A percentile compares a stretch with the other conserved stretches of the same genome.
Evolutionary conservation across 2,888 invertebrate species (phyloP).

Genomic region (Homarus gammarus): DNA sequence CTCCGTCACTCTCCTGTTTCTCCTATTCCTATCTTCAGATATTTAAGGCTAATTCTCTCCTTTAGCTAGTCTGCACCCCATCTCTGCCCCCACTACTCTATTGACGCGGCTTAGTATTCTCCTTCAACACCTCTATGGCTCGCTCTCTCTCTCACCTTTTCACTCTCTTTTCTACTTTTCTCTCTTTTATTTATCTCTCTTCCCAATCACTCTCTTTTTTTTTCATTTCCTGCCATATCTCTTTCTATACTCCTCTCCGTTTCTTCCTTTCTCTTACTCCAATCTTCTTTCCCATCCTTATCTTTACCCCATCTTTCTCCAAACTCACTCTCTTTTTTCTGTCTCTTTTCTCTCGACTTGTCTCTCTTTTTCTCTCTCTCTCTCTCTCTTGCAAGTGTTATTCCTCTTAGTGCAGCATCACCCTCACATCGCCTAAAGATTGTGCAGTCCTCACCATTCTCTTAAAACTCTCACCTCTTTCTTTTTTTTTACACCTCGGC

Average conservation of each 20-base stretch:
- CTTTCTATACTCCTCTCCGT: too few species aligned
- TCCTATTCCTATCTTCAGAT: neutral
- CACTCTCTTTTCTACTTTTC: neutral
- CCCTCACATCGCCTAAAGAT: too few species aligned
- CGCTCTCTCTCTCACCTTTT: neutral
- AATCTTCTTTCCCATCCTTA: too few species aligned
- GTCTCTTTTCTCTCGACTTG: slow-evolving; percentile 6
- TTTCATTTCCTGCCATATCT: neutral
- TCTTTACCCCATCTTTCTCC: neutral
- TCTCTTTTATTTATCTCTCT: neutral
- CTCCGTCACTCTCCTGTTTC: neutral
- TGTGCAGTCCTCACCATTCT: too few species aligned
- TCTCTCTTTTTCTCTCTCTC: neutral
- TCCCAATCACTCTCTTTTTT: neutral
- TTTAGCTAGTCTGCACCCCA: slow-evolving; percentile 36
- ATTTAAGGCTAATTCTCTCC: neutral
- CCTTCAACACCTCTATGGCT: slow-evolving; percentile 7
- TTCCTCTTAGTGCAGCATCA: too few species aligned
- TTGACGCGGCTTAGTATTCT: slow-evolving; percentile 40
- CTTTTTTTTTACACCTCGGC: too few species aligned
- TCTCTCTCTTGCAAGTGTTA: slow-evolving; percentile 12
- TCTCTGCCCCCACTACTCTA: slow-evolving; percentile 37
- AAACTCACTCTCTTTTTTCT: neutral
- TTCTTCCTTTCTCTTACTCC: too few species aligned
- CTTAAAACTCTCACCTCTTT: slow-evolving; percentile 1